Base-by-base conservation (phyloP, 2,888 invertebrate species). In the Ptychoptera albimana region DNA sequence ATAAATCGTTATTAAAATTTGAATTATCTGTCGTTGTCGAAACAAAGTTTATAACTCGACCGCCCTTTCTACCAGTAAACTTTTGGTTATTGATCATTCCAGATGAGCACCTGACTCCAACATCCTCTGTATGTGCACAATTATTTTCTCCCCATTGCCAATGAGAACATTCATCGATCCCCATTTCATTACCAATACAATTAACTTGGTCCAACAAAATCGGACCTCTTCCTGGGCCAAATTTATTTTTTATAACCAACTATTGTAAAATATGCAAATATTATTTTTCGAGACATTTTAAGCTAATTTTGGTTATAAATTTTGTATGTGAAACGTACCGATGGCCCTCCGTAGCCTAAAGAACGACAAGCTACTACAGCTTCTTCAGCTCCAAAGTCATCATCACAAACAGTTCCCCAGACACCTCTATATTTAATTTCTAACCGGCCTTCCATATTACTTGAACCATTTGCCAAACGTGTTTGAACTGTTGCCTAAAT, bases 381-480 rank as follows among this genome's bases (percentile, higher is more conserved):
- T 16, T 79, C 75, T 38, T 68, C 66, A 13, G 70, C 64, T 40
- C 75, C 73, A 55, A 84, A 84, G 53, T 79, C 77, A 55, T 85
- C 84, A 54, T 84, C 82, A 58, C 86, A 87, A 11, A 87, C 69
- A 1, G 82, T 80, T 10, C 85, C 85, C 79, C 82, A 82, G 13
- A 77, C 68, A 2, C 77, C 78, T 49, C 73, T 72, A 50, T 77
- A 72, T 47, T 72, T 70, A 1, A 86, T 69, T 60, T 84, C 83
- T 1, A 85, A 67, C 37, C 83, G 68, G 1, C 85, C 85, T 55
- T 80, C 74, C 30, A 61, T 60, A 0, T 59, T 50, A 23, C 56
- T 63, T 3, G 67, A 66, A 4, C 80, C 81, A 43, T 73, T 75
- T 8, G 63, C 71, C 31, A 84, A 56, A 13, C 82, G 71, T 34